Conservation (phyloP, 2,797 vertebrate species). For the Pantherophis alleghaniensis region DNA sequence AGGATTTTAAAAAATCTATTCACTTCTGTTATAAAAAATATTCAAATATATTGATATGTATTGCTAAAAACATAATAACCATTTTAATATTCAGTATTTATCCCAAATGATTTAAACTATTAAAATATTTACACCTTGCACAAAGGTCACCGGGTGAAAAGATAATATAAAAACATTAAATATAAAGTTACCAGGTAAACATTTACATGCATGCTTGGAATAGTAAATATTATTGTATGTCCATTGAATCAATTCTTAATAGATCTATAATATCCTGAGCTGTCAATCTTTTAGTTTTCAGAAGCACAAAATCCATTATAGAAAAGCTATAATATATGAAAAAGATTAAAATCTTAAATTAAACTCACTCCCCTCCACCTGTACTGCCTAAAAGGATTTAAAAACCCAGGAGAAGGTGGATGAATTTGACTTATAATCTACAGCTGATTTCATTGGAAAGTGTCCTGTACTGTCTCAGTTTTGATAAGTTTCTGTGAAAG, state of each 20-base stretch:
- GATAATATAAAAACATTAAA: slow-evolving; percentile 39
- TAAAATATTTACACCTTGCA: slow-evolving; percentile 24
- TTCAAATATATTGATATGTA: not conserved
- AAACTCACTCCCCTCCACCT: slow-evolving; percentile 64
- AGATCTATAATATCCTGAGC: slow-evolving; percentile 70
- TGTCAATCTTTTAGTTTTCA: slow-evolving; percentile 74
- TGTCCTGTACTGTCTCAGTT: slow-evolving; percentile 63
- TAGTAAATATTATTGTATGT: slow-evolving; percentile 38
- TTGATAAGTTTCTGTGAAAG: slow-evolving; percentile 59
- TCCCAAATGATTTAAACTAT: slow-evolving; percentile 45
- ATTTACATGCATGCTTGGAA: slow-evolving; percentile 48
- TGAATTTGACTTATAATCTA: slow-evolving; percentile 66
- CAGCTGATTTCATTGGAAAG: slow-evolving; percentile 68
- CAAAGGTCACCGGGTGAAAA: not conserved
- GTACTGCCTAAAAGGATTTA: slow-evolving; percentile 71
- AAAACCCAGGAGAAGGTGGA: slow-evolving; percentile 62
- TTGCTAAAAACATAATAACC: not conserved
- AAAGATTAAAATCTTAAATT: slow-evolving; percentile 78
- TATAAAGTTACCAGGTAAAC: slow-evolving; percentile 56
- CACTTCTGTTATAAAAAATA: not conserved
- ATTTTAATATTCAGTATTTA: slow-evolving; percentile 29
- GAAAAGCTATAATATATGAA: slow-evolving; percentile 70
- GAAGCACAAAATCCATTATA: slow-evolving; percentile 72
- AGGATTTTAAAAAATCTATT: not conserved
- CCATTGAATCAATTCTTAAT: slow-evolving; percentile 71